Evolutionary conservation across 2,797 vertebrate species (phyloP).

Genomic region (Melanotaenia boesemani): DNA sequence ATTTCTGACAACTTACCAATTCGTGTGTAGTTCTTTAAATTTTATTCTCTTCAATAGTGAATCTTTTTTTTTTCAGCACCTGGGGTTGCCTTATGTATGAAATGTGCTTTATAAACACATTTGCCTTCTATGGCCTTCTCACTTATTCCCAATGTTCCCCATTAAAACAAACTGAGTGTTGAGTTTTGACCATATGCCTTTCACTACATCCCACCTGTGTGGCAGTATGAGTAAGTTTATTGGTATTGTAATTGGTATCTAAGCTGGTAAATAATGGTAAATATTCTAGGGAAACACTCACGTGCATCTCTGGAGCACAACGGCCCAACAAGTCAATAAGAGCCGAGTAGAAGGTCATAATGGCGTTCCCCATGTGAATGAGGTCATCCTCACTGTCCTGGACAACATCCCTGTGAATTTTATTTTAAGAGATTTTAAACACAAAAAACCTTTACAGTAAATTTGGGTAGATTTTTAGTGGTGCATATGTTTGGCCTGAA

Average conservation of each 20-base stretch:
- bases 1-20: not conserved
- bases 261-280: too few relatives aligned
- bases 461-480: not conserved
- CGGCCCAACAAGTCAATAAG: slow-evolving; percentile 95
- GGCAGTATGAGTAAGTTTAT: not conserved
- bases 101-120: too few relatives aligned
- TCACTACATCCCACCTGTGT: not conserved
- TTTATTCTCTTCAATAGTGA: too few relatives aligned
- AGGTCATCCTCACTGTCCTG: slow-evolving; percentile 89
- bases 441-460: not conserved
- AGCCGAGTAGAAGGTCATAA: slow-evolving; percentile 97
- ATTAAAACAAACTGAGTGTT: not conserved
- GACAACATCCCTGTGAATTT: slow-evolving; percentile 80
- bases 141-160: not conserved
- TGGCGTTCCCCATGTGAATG: slow-evolving; percentile 95
- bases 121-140: not conserved
- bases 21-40: not conserved
- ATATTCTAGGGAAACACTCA: slow-evolving; percentile 76
- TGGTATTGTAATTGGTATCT: not conserved
- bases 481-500: not conserved
- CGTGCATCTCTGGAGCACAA: slow-evolving; percentile 96
- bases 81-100: too few relatives aligned
- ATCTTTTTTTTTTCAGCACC: not conserved
- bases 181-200: not conserved
- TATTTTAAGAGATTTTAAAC: slow-evolving; percentile 7